These are phyloP conservation scores for Otus scops DNA, from an alignment of 2,797 vertebrate genomes.

Conservation along the genomic window DNA sequence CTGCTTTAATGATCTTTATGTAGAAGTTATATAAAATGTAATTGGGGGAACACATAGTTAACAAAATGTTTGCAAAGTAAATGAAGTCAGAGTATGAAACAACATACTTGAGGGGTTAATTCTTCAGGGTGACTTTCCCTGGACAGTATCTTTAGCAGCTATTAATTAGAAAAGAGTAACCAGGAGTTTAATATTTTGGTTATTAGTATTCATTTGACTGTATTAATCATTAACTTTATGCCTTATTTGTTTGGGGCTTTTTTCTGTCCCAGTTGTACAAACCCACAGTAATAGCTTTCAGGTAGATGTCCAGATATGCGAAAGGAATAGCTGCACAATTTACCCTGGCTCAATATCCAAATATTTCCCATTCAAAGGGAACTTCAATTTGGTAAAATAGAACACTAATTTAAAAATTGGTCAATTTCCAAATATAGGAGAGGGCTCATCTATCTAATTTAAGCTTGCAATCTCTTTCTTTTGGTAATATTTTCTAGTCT, in stretches of 20 bases:
- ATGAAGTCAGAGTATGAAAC: neutral
- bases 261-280: neutral
- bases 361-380: neutral
- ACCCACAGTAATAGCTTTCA: neutral
- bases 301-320: neutral
- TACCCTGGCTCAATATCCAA: neutral
- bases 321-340: neutral
- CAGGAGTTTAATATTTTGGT: neutral
- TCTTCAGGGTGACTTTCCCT: neutral
- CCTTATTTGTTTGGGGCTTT: neutral
- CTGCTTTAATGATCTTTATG: neutral
- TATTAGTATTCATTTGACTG: neutral
- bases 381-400: neutral
- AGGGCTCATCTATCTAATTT: neutral
- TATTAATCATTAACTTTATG: neutral
- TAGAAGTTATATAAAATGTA: neutral
- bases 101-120: neutral
- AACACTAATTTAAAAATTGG: neutral
- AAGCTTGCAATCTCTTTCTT: neutral
- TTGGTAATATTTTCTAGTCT: neutral
- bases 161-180: neutral
- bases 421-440: neutral
- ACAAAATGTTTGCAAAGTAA: neutral
- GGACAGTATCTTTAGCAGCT: neutral
- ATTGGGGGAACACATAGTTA: neutral